Evolutionary conservation across 2,888 invertebrate genomes (phyloP).

Genomic region (Hirtodrosophila cameraria): DNA sequence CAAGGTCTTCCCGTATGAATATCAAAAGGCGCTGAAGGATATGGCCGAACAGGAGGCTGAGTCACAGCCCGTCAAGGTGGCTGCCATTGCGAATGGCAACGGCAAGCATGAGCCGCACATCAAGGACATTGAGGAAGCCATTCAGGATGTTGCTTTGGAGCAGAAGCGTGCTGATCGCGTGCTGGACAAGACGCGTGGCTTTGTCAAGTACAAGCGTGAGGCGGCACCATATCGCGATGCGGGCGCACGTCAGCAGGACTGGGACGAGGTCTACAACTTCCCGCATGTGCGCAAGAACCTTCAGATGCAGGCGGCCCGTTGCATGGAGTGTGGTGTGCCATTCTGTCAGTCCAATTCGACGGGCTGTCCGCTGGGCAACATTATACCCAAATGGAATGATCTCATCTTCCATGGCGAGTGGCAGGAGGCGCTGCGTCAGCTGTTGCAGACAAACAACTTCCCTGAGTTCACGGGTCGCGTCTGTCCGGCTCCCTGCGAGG

Average conservation of each 20-base stretch:
- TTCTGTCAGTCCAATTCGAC: slow-evolving; percentile 96
- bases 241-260: slow-evolving; percentile 94
- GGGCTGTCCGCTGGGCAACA: slow-evolving; percentile 98
- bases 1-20: slow-evolving; percentile 99
- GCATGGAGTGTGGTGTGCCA: slow-evolving; percentile 99
- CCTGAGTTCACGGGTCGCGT: slow-evolving; percentile 98
- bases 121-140: slow-evolving; percentile 94
- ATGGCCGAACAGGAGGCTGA: slow-evolving; percentile 84
- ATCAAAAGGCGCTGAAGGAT: slow-evolving; percentile 93
- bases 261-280: slow-evolving; percentile 98
- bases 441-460: slow-evolving; percentile 99
- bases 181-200: slow-evolving; percentile 94
- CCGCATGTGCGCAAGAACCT: slow-evolving; percentile 94
- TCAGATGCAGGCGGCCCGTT: slow-evolving; percentile 95
- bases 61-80: slow-evolving; percentile 62
- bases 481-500: slow-evolving; percentile 99
- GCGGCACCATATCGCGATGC: slow-evolving; percentile 93
- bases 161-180: slow-evolving; percentile 92
- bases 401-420: slow-evolving; percentile 97
- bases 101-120: slow-evolving; percentile 85
- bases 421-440: slow-evolving; percentile 95
- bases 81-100: slow-evolving; percentile 80
- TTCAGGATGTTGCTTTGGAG: slow-evolving; percentile 90
- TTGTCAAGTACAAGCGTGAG: slow-evolving; percentile 97
- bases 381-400: slow-evolving; percentile 99